Evolutionary conservation across 2,797 vertebrate genomes (phyloP).

Genomic region (Coregonus suidteri): DNA sequence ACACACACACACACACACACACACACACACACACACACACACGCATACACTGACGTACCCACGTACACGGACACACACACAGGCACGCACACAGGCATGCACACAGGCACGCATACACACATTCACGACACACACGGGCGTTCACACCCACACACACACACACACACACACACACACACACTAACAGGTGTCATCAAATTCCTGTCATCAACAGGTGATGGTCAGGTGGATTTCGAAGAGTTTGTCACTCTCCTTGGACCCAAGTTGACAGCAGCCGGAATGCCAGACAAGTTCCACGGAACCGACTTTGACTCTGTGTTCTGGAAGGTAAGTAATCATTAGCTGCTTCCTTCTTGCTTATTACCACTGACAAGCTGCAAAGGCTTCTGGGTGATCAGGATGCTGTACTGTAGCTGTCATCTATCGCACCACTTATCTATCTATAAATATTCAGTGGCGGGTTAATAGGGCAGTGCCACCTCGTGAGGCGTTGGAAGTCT

Average conservation of each 20-base stretch:
- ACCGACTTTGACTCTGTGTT: slow-evolving; percentile 97
- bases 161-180: background rate
- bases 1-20: background rate
- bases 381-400: background rate
- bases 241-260: slow-evolving; percentile 96
- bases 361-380: slow-evolving; percentile 42
- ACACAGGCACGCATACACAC: background rate
- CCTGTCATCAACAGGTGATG: slow-evolving; percentile 80
- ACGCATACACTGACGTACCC: background rate
- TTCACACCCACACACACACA: too few species aligned
- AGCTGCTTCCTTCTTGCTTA: slow-evolving; percentile 42
- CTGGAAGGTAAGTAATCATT: slow-evolving; percentile 86
- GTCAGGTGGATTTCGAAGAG: slow-evolving; percentile 98
- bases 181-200: background rate
- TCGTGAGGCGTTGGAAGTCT: too few species aligned
- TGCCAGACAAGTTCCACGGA: slow-evolving; percentile 94
- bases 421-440: background rate
- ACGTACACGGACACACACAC: background rate
- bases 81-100: background rate
- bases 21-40: background rate
- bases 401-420: background rate
- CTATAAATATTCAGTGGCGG: background rate
- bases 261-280: slow-evolving; percentile 90
- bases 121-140: too few species aligned
- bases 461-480: background rate